Evolutionary conservation across 2,888 invertebrate genomes (phyloP).

Genomic region (Apamea sordens): DNA sequence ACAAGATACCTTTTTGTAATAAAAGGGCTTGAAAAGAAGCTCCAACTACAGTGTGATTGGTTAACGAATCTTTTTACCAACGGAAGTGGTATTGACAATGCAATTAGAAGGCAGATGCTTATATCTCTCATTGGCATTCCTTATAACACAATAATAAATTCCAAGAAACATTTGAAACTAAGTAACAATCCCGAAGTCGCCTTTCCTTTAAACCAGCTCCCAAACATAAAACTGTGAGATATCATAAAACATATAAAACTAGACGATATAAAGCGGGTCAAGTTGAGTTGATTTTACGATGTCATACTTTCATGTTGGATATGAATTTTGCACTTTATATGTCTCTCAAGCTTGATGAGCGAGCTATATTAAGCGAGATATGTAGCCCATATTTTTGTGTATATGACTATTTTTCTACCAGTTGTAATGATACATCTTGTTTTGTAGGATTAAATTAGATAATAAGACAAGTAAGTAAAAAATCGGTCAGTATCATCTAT

Average conservation of each 20-base stretch:
- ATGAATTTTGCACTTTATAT: slow-evolving; percentile 64
- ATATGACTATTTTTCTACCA: too few species aligned
- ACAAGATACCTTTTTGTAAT: not conserved
- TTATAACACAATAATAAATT: not conserved
- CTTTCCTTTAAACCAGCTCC: slow-evolving; percentile 36
- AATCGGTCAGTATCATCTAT: too few species aligned
- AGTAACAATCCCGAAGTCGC: not conserved
- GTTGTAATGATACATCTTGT: too few species aligned
- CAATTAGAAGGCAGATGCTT: not conserved
- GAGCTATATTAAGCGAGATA: slow-evolving; percentile 40
- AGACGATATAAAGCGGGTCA: slow-evolving; percentile 62
- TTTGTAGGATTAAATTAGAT: too few species aligned
- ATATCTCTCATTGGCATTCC: not conserved
- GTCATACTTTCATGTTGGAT: slow-evolving; percentile 57
- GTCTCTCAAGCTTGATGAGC: slow-evolving; percentile 54
- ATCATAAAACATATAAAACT: slow-evolving; percentile 72
- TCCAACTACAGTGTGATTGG: not conserved
- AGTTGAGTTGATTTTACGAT: slow-evolving; percentile 66
- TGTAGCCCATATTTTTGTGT: slow-evolving; percentile 18
- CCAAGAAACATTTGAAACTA: not conserved
- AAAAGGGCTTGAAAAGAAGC: not conserved
- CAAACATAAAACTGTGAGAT: slow-evolving; percentile 72
- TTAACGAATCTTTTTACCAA: not conserved
- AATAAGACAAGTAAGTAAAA: too few species aligned
- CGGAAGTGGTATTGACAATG: not conserved